Base-by-base conservation (phyloP, 2,113 vertebrate species). In the Hypocryptadius cinnamomeus region DNA sequence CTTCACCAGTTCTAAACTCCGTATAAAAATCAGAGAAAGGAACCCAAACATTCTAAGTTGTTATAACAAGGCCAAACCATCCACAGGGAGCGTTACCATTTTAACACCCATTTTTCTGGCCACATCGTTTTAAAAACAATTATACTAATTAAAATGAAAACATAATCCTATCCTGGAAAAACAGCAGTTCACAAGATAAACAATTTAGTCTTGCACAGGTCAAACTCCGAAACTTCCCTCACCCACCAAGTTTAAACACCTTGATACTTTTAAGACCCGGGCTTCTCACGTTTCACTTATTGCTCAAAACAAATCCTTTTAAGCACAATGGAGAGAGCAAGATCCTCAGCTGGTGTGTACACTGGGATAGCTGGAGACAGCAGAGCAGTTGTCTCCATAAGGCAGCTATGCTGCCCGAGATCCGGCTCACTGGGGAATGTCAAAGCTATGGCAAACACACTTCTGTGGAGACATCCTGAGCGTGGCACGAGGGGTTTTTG, bases 251-350 rank as follows among this genome's bases (percentile, higher is more conserved):
- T 96, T 96, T 94, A 96, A 96, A 95, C 90, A 96, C 96, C 94
- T 95, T 88, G 92, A 70, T 89, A 47, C 89, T 95, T 93, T 93
- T 96, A 95, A 94, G 85, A 93, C 51, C 73, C 44, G 69, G 15
- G 22, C 77, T 73, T 92, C 93, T 96, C 93, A 85, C 11, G 2
- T 95, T 93, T 91, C 95, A 92, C 60, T 86, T 50, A 83, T 3
- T 63, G 90, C 92, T 96, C 76, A 82, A 94, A 96, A 95, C 92
- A 96, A 95, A 91, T 91, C 94, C 92, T 95, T 96, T 96, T 96
- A 95, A 96, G 96, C 93, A 96, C 95, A 95, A 85, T 21, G 91
- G 71, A 70, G 85, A 79, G 85, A 77, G 71, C 30, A 6, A 53
- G 93, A 30, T 63, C 56, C 69, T 79, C 68, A 8, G 28, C 33